phyloP scores from a whole-genome alignment of 1,140 invertebrate species.

The Drosophila leontia region DNA sequence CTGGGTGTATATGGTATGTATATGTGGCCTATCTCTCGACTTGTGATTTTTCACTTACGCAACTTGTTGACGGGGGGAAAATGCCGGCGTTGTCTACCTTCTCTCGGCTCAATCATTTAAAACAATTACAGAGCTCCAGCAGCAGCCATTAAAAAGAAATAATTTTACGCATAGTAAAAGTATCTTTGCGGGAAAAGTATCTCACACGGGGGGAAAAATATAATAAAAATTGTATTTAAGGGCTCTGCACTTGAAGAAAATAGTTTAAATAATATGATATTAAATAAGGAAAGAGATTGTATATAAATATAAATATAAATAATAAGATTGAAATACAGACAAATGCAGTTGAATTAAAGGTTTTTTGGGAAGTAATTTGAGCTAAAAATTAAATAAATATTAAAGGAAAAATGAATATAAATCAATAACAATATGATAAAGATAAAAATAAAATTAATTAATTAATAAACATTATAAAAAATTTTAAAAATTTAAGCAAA shows the following conservation, averaged over 20 bases:
- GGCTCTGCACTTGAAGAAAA: slow-evolving; percentile 13
- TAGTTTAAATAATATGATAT: neutral
- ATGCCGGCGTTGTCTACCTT: slow-evolving; percentile 45
- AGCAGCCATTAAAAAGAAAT: slow-evolving; percentile 62
- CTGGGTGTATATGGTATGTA: neutral
- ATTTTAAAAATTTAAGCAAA: neutral
- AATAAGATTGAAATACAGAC: neutral
- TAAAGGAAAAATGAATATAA: neutral
- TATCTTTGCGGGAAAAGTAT: slow-evolving; percentile 27
- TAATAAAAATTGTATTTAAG: slow-evolving; percentile 14
- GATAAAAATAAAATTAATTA: neutral
- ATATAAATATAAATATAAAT: neutral
- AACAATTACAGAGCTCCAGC: slow-evolving; percentile 53
- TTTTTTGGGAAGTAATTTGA: neutral
- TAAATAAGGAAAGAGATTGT: too few species aligned
- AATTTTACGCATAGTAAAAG: slow-evolving; percentile 38
- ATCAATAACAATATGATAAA: neutral
- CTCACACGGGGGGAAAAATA: neutral
- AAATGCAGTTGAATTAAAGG: neutral
- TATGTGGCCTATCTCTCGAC: neutral
- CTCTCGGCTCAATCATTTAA: slow-evolving; percentile 49
- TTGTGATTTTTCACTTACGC: slow-evolving; percentile 49
- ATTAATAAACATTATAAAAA: neutral
- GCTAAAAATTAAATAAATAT: neutral
- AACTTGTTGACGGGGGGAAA: slow-evolving; percentile 40